phyloP scores from a whole-genome alignment of 2,888 invertebrate species.

The Acrobasis consociella region DNA sequence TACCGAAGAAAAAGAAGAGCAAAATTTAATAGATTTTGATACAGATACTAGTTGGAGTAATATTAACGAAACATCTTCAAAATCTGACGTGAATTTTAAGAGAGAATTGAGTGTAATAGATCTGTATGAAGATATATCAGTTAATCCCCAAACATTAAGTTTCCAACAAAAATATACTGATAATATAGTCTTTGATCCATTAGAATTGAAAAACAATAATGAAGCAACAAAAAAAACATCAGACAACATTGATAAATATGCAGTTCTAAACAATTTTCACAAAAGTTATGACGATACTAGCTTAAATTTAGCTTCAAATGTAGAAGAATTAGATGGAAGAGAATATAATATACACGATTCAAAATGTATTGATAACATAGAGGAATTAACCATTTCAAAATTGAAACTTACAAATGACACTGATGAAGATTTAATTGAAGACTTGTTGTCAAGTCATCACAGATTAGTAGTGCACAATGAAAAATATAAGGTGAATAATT shows the following conservation, averaged over 20 bases:
- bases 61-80: neutral
- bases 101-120: slow-evolving; percentile 28
- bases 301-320: neutral
- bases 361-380: neutral
- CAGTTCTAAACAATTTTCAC: neutral
- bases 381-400: neutral
- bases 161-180: neutral
- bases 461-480: neutral
- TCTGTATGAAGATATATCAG: slow-evolving; percentile 34
- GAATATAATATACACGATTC: neutral
- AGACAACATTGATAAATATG: neutral
- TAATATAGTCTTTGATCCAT: slow-evolving; percentile 1
- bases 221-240: neutral
- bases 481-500: neutral
- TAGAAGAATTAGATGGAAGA: neutral
- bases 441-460: neutral
- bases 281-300: neutral
- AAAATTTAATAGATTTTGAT: slow-evolving; percentile 5
- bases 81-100: neutral
- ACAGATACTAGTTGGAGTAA: neutral
- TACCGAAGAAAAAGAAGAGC: neutral
- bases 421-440: slow-evolving; percentile 8
- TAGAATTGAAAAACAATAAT: slow-evolving; percentile 7
- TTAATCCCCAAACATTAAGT: neutral
- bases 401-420: neutral